Evolutionary conservation across 2,888 invertebrate species (phyloP).

Genomic region (Drymonia ruficornis): DNA sequence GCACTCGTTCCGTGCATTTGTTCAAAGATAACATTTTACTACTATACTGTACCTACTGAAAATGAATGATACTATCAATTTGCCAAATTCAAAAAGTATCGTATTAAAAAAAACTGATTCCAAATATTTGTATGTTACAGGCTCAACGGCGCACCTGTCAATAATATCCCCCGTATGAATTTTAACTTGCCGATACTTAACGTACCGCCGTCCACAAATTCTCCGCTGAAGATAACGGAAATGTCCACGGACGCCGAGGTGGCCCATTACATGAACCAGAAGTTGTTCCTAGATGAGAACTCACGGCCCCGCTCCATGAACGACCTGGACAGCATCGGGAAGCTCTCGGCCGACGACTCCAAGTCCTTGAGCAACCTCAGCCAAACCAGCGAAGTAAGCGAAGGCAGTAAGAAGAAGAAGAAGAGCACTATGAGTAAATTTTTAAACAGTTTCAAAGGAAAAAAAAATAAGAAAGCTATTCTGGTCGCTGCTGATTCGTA

Average conservation of each 20-base stretch:
- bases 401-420: constrained; percentile 32
- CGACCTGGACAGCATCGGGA: constrained; percentile 32
- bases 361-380: constrained; percentile 43
- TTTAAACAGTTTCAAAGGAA: constrained; percentile 19
- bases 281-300: constrained; percentile 34
- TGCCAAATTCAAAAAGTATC: too few relatives aligned
- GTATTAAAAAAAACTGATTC: not conserved
- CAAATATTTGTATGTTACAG: not conserved
- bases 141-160: not conserved
- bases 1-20: too few relatives aligned
- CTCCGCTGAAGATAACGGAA: not conserved
- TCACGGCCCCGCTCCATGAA: constrained; percentile 34
- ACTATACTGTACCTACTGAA: too few relatives aligned
- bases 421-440: constrained; percentile 20
- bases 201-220: not conserved
- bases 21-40: too few relatives aligned
- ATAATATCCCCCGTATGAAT: not conserved
- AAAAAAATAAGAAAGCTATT: constrained; percentile 29
- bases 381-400: constrained; percentile 27
- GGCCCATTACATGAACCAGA: not conserved
- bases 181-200: not conserved
- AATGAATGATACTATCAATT: too few relatives aligned
- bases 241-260: not conserved
- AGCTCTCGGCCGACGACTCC: constrained; percentile 31
- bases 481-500: constrained; percentile 19